Evolutionary conservation across 2,888 invertebrate genomes (phyloP).

Genomic region (Sesia apiformis): DNA sequence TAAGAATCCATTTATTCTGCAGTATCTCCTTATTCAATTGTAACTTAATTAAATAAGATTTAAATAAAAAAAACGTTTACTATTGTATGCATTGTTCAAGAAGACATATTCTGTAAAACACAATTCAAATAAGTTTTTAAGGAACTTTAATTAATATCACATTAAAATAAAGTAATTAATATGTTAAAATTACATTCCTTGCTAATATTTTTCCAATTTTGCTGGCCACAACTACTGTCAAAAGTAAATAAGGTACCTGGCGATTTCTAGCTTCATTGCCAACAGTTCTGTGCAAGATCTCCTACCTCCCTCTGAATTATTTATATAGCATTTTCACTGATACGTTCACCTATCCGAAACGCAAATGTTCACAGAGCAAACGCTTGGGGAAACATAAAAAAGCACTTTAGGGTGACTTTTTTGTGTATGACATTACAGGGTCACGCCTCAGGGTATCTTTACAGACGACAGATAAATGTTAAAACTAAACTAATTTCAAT

Average conservation of each 20-base stretch:
- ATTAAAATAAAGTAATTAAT: no score
- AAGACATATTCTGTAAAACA: no score
- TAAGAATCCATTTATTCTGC: no score
- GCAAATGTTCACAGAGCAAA: slow-evolving; percentile 29
- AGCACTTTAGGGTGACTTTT: slow-evolving; percentile 11
- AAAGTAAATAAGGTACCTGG: background rate
- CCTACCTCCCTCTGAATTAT: slow-evolving; percentile 34
- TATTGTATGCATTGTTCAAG: no score
- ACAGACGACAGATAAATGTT: background rate
- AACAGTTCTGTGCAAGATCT: background rate
- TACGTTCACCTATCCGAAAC: slow-evolving; percentile 39
- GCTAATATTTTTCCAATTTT: no score
- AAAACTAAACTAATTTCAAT: background rate
- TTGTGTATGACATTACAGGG: background rate
- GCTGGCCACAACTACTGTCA: no score
- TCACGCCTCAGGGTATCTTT: background rate
- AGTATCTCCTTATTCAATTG: no score
- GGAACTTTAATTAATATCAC: no score
- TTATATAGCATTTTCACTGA: slow-evolving; percentile 41
- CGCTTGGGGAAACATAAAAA: slow-evolving; percentile 36
- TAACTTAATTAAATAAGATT: no score
- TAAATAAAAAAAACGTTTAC: no score
- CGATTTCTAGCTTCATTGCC: background rate
- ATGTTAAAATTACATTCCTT: no score
- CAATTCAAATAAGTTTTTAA: no score